A percentile compares a stretch with the other conserved stretches of the same genome.
phyloP scores from a whole-genome alignment of 1,140 invertebrate genomes.

The Euura saliciscinereae region DNA sequence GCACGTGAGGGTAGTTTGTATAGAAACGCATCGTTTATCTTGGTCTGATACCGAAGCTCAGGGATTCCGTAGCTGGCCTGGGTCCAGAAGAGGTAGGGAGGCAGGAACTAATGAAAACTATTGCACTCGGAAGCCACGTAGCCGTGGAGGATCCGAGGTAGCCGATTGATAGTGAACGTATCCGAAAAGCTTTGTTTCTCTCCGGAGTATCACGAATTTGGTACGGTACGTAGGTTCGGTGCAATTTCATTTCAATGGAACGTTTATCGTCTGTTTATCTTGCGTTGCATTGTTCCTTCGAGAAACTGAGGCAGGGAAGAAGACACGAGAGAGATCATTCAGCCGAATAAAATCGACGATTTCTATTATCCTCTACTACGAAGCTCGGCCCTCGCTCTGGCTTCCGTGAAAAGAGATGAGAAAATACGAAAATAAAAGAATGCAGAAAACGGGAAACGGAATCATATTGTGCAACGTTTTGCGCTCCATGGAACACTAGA shows the following conservation, averaged over 20 bases:
- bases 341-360: slow-evolving; percentile 40
- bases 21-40: slow-evolving; percentile 40
- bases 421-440: too few relatives aligned
- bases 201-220: background rate
- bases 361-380: background rate
- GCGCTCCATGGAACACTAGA: too few relatives aligned
- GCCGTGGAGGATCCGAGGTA: slow-evolving; percentile 8
- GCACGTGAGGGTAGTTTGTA: background rate
- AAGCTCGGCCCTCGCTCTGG: background rate
- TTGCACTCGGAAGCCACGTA: slow-evolving; percentile 18
- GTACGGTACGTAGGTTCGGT: background rate
- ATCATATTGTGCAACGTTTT: too few relatives aligned
- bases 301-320: slow-evolving; percentile 34
- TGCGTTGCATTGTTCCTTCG: slow-evolving; percentile 45
- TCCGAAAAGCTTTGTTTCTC: slow-evolving; percentile 35
- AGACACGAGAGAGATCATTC: slow-evolving; percentile 41
- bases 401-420: too few relatives aligned
- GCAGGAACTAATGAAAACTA: slow-evolving; percentile 39
- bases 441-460: too few relatives aligned
- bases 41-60: slow-evolving; percentile 9
- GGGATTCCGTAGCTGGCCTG: slow-evolving; percentile 25
- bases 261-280: slow-evolving; percentile 50
- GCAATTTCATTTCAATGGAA: slow-evolving; percentile 39
- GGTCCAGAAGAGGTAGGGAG: slow-evolving; percentile 24
- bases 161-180: slow-evolving; percentile 40